Percentiles rank a stretch among this genome's conserved stretches.
Conservation (phyloP, 2,888 invertebrate genomes). For the Rhingia rostrata region DNA sequence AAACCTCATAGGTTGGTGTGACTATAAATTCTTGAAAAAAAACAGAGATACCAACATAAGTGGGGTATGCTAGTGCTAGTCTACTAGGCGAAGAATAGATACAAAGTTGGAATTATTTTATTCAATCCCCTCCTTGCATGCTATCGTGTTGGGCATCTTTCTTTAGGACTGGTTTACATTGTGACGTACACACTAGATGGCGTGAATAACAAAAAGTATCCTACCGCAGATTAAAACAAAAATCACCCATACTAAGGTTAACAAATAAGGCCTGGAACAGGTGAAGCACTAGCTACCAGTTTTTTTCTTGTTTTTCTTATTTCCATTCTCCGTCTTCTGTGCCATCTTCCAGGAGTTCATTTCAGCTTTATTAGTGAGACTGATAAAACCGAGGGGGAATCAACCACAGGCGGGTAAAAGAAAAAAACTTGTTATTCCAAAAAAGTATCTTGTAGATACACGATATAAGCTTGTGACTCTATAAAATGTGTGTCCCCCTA, state of each 20-base stretch:
- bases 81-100: not conserved
- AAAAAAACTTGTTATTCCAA: conserved; percentile 53
- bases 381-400: conserved; percentile 14
- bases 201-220: conserved; percentile 43
- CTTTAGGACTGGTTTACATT: conserved; percentile 49
- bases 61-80: not conserved
- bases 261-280: conserved; percentile 62
- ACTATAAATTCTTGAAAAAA: conserved; percentile 28
- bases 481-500: conserved; percentile 41
- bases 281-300: conserved; percentile 66
- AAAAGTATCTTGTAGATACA: conserved; percentile 66
- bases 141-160: conserved; percentile 34
- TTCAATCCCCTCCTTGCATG: not conserved
- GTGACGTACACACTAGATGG: conserved; percentile 45
- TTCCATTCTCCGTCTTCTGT: not conserved
- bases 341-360: conserved; percentile 47
- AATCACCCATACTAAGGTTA: conserved; percentile 24
- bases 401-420: conserved; percentile 7
- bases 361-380: conserved; percentile 54
- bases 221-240: conserved; percentile 29
- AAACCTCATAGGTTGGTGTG: conserved; percentile 25
- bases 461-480: conserved; percentile 48
- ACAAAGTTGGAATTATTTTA: not conserved
- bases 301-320: not conserved
- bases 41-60: conserved; percentile 14